Evolutionary conservation across 2,888 invertebrate species (phyloP), one percentile per base, ranked within the genome.

Genomic region (Cryptus viduatorius): DNA sequence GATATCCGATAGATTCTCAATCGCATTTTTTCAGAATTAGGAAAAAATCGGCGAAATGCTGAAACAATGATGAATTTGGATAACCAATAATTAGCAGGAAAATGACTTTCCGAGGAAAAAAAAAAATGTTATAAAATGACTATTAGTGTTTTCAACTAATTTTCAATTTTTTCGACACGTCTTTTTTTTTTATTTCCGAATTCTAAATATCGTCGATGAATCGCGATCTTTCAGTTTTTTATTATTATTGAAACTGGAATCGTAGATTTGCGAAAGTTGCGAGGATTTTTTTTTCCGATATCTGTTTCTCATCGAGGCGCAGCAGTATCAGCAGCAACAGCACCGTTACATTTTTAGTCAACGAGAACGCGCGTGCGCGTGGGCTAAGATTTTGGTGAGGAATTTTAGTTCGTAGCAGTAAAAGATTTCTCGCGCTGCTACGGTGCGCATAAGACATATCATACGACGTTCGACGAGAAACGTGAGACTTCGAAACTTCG

Each of bases 361-460:
- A 29, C 50, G 73, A 46, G 59, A 64, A 59, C 65, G 71, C 69
- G 80, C 65, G 37, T 7, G 37, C 37, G 37, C 37, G 86, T 86
- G 75, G 86, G 83, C 86, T 81, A 79, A 53, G 76, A 79, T 84
- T 86, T 86, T 79, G 83, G 83, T 76, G 76, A 75, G 83, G 78
- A 83, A 83, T 86, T 86, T 79, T 77, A 37, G 37, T 37, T 80
- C 80, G 68, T 53, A 73, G 73, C 65, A 44, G 78, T 78, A 80
- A 83, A 83, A 79, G 76, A 67, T 37, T 37, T 37, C 37, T 37
- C 37, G 37, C 37, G 37, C 77, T 16, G 48, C 48, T 12, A 37
- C 48, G 48, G n/a, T 48, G 48, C 48, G n/a, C 48, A 4, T n/a
- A n/a, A 48, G 4, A 12, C 24, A 24, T 24, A 24, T 0, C 1